Base-by-base conservation (phyloP, 2,113 vertebrate genomes). In the Megaceryle torquata region DNA sequence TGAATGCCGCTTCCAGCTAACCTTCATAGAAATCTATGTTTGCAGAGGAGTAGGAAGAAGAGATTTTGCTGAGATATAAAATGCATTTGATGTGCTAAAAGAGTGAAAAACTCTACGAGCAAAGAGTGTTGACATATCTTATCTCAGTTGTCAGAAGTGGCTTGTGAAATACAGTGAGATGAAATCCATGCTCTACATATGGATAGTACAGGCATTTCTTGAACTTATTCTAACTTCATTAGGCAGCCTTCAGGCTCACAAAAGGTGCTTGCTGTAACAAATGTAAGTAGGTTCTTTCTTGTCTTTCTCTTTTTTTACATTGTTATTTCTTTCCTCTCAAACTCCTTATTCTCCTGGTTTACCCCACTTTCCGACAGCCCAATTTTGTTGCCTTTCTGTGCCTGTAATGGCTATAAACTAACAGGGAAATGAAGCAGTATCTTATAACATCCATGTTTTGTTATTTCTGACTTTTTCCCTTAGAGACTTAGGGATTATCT, bases 131-230 rank as follows among this genome's bases (percentile, higher is more conserved):
- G 94, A 96, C 87, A n/a, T 85, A 88, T 93, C 88, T 97, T 97
- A 97, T 96, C 93, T 97, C 60, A 20, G 63, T 90, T 97, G 96
- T 97, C 95, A 96, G 95, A 91, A 96, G 75, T 81, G 78, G 74
- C 86, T 95, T 94, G 89, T 96, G 96, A 96, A 96, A 94, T 86
- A 60, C 46, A 67, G 44, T 8, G 70, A 93, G 94, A 95, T 91
- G 89, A 95, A 97, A 94, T 71, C 82, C 95, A 89, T 96, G 94
- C 86, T 92, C 65, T 88, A 71, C 67, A n/a, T 78, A 56, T 65
- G 82, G 93, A 68, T 75, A 80, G 75, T 67, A 22, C 56, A 90
- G 63, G 50, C 71, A 86, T 93, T 95, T 94, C 59, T 92, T 94
- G 64, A 93, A 64, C 41, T 69, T 75, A 79, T 31, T 88, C 83